A percentile compares a stretch with the other conserved stretches of the same genome.
phyloP scores from a whole-genome alignment of 1,140 invertebrate species.

The Maniola jurtina region DNA sequence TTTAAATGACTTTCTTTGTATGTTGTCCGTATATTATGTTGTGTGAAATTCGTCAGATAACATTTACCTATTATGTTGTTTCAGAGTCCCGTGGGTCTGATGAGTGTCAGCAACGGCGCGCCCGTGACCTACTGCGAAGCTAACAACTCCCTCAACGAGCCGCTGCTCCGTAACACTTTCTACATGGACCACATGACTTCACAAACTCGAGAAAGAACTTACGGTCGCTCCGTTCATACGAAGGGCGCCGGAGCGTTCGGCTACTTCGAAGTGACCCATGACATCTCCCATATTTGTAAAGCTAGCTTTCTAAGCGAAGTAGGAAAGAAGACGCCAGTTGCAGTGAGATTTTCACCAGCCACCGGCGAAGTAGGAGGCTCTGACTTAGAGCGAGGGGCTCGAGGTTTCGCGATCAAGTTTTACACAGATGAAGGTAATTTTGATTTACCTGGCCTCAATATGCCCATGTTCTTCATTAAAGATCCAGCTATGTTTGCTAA shows the following conservation, averaged over 20 bases:
- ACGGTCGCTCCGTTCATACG: constrained; percentile 94
- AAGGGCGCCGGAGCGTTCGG: constrained; percentile 96
- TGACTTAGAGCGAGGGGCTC: constrained; percentile 83
- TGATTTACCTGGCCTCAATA: constrained; percentile 72
- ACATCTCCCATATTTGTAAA: constrained; percentile 90
- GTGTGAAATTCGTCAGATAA: no score
- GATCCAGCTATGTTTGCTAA: not conserved
- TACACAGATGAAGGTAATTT: constrained; percentile 87
- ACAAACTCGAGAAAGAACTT: constrained; percentile 87
- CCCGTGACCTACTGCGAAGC: not conserved
- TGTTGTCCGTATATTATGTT: no score
- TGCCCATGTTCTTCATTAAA: not conserved
- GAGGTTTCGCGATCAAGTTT: constrained; percentile 85
- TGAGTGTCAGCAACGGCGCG: not conserved
- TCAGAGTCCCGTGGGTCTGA: not conserved
- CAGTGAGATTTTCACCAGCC: constrained; percentile 81
- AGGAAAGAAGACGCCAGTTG: constrained; percentile 90
- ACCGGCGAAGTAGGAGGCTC: constrained; percentile 81
- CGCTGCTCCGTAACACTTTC: not conserved
- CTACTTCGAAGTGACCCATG: constrained; percentile 95
- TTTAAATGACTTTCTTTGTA: no score
- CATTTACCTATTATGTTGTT: not conserved
- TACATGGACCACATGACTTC: not conserved
- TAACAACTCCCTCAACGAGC: not conserved
- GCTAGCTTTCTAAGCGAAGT: constrained; percentile 89